phyloP scores from a whole-genome alignment of 2,888 invertebrate genomes.

The Troilus luridus region DNA sequence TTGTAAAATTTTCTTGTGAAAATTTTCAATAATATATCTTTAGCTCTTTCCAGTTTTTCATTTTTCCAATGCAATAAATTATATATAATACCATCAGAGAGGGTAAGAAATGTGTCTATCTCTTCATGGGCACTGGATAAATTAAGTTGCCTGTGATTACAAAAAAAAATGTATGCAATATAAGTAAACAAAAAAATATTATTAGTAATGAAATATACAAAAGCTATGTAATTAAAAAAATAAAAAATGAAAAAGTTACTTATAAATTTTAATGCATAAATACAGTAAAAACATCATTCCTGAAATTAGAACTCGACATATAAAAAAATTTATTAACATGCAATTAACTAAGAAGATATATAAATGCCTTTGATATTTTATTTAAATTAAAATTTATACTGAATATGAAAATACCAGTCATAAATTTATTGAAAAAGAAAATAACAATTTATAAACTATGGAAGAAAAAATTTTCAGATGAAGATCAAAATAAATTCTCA shows the following conservation, averaged over 20 bases:
- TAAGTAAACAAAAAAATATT: neutral
- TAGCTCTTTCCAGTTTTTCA: constrained; percentile 63
- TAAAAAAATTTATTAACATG: too few species aligned
- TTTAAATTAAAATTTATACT: too few species aligned
- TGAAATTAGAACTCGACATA: too few species aligned
- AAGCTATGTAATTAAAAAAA: neutral
- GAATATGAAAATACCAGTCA: too few species aligned
- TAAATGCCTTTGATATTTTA: too few species aligned
- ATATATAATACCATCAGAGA: constrained; percentile 67
- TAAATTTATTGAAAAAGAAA: too few species aligned
- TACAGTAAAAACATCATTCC: too few species aligned
- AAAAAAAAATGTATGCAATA: neutral
- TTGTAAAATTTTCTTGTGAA: constrained; percentile 57
- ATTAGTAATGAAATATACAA: neutral
- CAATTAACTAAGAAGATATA: too few species aligned
- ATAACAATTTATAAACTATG: too few species aligned
- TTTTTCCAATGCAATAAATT: constrained; percentile 65
- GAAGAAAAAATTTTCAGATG: too few species aligned
- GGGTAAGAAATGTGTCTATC: constrained; percentile 65
- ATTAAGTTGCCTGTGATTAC: constrained; percentile 61
- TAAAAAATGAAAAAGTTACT: neutral
- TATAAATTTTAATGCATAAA: too few species aligned
- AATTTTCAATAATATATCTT: constrained; percentile 65
- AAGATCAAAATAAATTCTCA: too few species aligned
- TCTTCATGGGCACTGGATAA: constrained; percentile 67